These are phyloP conservation scores for Antrozous pallidus DNA, from an alignment of 2,797 vertebrate species.

Conservation along the genomic window DNA sequence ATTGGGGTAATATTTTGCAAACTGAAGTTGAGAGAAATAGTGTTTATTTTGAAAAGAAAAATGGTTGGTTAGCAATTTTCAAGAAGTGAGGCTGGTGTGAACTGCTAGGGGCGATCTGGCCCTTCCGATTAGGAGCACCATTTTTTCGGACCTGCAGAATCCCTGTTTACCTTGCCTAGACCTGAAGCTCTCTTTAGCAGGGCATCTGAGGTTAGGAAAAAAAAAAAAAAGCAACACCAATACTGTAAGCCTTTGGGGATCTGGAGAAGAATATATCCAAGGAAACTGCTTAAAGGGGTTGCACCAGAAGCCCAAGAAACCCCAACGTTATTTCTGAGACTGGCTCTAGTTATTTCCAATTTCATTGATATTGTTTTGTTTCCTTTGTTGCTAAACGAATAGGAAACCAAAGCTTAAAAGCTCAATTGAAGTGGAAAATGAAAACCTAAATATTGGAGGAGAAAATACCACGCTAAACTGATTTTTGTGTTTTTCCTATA, in stretches of 20 bases:
- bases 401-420: conserved; percentile 81
- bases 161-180: conserved; percentile 29
- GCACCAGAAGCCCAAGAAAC: conserved; percentile 74
- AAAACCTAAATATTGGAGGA: conserved; percentile 81
- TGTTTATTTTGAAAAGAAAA: conserved; percentile 77
- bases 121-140: conserved; percentile 55
- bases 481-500: conserved; percentile 78
- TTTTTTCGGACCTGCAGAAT: conserved; percentile 62
- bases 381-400: conserved; percentile 82
- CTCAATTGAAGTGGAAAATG: conserved; percentile 80
- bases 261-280: conserved; percentile 18
- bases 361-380: conserved; percentile 84
- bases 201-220: conserved; percentile 61
- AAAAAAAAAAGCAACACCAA: neutral
- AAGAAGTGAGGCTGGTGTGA: conserved; percentile 66
- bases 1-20: conserved; percentile 76
- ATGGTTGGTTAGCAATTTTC: conserved; percentile 78
- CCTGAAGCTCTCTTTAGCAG: conserved; percentile 53
- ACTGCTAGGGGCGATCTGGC: conserved; percentile 64
- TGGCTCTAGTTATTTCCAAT: conserved; percentile 79
- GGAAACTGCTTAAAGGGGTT: conserved; percentile 50
- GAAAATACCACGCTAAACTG: conserved; percentile 69
- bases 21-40: conserved; percentile 71
- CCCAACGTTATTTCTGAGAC: conserved; percentile 75
- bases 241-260: neutral